A percentile compares a stretch with the other conserved stretches of the same genome.
phyloP scores from a whole-genome alignment of 2,113 vertebrate genomes.

The Crotalus viridis region DNA sequence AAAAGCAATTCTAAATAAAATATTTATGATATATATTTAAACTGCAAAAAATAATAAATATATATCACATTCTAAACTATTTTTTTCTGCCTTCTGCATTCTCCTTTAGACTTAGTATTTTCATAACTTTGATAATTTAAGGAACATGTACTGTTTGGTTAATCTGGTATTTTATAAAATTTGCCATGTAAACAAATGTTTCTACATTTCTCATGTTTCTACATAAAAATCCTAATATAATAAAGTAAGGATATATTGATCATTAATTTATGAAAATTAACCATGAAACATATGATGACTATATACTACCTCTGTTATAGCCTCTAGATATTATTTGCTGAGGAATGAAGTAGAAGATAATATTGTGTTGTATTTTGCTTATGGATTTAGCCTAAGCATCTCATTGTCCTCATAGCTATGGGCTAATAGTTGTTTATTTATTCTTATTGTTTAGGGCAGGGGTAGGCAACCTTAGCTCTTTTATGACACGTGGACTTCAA shows the following conservation, averaged over 20 bases:
- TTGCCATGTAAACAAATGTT: too few relatives aligned
- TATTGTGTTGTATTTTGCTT: not conserved
- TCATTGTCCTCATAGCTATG: not conserved
- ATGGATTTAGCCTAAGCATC: not conserved
- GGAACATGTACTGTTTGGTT: not conserved
- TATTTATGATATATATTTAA: slow-evolving; percentile 24
- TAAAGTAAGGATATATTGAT: not conserved
- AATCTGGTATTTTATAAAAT: not conserved
- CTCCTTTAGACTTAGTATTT: not conserved
- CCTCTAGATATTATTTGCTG: not conserved
- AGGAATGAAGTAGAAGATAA: not conserved
- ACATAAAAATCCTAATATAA: not conserved
- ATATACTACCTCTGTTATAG: not conserved
- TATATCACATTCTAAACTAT: not conserved
- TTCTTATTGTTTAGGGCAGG: not conserved
- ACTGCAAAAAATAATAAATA: slow-evolving; percentile 3
- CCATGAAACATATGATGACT: not conserved
- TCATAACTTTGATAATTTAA: not conserved
- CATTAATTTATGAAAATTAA: not conserved
- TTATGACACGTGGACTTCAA: too few relatives aligned
- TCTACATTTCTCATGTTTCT: not conserved
- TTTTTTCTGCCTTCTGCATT: not conserved
- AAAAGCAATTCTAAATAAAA: slow-evolving; percentile 13
- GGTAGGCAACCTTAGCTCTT: too few relatives aligned
- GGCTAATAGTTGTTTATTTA: not conserved